These are phyloP conservation scores for Paramormyrops hopkinsi DNA, from an alignment of 2,797 vertebrate genomes.

Conservation along the genomic window DNA sequence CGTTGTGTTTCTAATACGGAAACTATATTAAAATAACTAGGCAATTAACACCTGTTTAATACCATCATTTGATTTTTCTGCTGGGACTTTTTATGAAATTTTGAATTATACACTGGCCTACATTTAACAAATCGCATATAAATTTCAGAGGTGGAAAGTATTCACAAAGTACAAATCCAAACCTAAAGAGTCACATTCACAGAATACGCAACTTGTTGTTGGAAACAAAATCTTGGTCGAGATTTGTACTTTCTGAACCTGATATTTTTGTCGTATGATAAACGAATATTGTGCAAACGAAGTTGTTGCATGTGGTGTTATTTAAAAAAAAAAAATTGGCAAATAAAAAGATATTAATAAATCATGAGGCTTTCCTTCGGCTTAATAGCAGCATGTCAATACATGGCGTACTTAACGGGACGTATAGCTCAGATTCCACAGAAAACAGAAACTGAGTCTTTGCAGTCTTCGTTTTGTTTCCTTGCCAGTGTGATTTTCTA, in stretches of 20 bases:
- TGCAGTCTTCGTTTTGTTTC: not conserved
- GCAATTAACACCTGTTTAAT: not conserved
- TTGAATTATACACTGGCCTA: not conserved
- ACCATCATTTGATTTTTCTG: not conserved
- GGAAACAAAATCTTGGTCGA: not conserved
- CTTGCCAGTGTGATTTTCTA: not conserved
- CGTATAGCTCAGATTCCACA: not conserved
- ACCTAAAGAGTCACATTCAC: not conserved
- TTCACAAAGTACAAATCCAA: not conserved
- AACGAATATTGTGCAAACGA: not conserved
- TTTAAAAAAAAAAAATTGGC: not conserved
- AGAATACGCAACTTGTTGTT: not conserved
- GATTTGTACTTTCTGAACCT: not conserved
- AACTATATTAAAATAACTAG: not conserved
- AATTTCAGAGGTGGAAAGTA: not conserved
- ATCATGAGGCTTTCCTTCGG: not conserved
- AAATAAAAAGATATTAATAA: not conserved
- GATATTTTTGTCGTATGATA: not conserved
- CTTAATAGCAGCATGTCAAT: not conserved
- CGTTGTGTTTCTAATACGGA: not conserved
- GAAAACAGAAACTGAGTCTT: not conserved
- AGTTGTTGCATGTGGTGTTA: not conserved
- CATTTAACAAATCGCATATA: not conserved
- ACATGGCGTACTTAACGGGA: not conserved
- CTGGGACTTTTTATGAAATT: not conserved